Evolutionary conservation across 2,888 invertebrate genomes (phyloP), one percentile per base, ranked within the genome.

Genomic region (Euphydryas editha): DNA sequence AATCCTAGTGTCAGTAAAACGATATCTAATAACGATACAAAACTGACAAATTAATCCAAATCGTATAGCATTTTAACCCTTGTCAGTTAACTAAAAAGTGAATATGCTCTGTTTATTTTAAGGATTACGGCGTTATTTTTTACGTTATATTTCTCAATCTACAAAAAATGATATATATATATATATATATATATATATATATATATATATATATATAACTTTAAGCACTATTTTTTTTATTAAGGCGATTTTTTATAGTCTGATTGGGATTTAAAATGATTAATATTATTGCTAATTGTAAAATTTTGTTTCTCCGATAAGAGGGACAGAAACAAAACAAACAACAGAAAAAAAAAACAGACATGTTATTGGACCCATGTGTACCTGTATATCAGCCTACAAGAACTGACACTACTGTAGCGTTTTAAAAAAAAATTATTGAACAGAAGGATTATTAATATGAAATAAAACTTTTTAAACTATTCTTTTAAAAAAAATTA

Each of bases 301-400:
- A 87, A 90, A 90, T 89, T 89, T 89, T 89, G 88, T 90, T 90
- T 87, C 86, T 77, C 80, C 74, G 75, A 82, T 85, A 81, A 84
- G 82, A 86, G 84, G 83, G 84, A 84, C 81, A 80, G 79, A 74
- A n/a, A 74, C 73, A 79, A 75, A 80, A 79, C 74, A 74, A 73
- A 79, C 75, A 79, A n/a, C n/a, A n/a, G n/a, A n/a, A n/a, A n/a
- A n/a, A n/a, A n/a, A 78, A 83, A 88, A 90, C 88, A 88, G 88
- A 87, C 86, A 80, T 84, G 83, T 85, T 87, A 90, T 87, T 82
- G 84, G 83, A 74, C 89, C 88, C 88, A 71, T 71, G 87, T 75
- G 88, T 75, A 72, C 69, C 30, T 7, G 30, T 30, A 5, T 30
- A 30, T 3, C 30, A 30, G 30, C n/a, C n/a, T n/a, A n/a, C 42